Percentiles rank a stretch among this genome's conserved stretches.
Evolutionary conservation across 35 echinoderm and acorn worm species (phyloP).

Genomic region (Lytechinus variegatus): DNA sequence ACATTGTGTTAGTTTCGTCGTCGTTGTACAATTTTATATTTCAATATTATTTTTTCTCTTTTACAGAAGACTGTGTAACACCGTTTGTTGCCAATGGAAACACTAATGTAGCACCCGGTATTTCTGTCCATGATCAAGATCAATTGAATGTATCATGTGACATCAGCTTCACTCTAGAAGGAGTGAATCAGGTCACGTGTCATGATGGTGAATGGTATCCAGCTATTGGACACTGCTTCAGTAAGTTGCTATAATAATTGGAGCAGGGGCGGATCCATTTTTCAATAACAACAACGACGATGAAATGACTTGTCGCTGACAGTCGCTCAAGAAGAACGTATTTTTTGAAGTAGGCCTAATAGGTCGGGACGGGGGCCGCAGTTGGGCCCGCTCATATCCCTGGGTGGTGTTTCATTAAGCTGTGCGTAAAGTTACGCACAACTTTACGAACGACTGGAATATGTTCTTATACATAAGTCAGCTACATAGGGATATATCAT

Average conservation of each 20-base stretch:
- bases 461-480: too few relatives aligned
- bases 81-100: background rate
- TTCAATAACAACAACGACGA: too few relatives aligned
- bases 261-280: too few relatives aligned
- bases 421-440: too few relatives aligned
- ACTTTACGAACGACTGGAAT: too few relatives aligned
- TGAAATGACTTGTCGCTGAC: background rate
- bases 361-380: too few relatives aligned
- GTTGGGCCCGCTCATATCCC: too few relatives aligned
- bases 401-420: too few relatives aligned
- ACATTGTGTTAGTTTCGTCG: too few relatives aligned
- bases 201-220: background rate
- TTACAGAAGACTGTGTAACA: background rate
- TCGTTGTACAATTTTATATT: too few relatives aligned
- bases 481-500: too few relatives aligned
- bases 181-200: slow-evolving; percentile 1
- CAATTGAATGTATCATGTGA: background rate
- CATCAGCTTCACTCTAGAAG: background rate
- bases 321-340: background rate
- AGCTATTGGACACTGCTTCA: background rate
- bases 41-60: background rate
- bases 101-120: background rate
- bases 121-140: background rate
- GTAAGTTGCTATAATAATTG: background rate
- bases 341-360: background rate